phyloP scores from a whole-genome alignment of 2,888 invertebrate species.

The Hirtodrosophila duncani region DNA sequence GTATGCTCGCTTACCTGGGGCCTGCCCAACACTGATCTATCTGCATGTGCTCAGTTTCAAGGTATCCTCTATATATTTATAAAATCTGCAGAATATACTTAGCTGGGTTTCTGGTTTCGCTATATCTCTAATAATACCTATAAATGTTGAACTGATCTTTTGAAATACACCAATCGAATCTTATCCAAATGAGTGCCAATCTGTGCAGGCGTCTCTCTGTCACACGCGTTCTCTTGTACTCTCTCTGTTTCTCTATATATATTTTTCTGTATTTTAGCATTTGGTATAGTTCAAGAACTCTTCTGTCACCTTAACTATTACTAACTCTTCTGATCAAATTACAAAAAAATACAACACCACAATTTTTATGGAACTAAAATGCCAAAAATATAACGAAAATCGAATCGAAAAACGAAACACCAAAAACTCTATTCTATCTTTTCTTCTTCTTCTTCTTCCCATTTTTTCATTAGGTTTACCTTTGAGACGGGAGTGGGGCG shows the following conservation, averaged over 20 bases:
- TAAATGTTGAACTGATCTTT: slow-evolving; percentile 18
- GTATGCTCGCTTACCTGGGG: no score
- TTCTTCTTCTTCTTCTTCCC: slow-evolving; percentile 75
- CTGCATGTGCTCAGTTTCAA: no score
- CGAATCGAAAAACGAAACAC: slow-evolving; percentile 5
- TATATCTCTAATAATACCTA: slow-evolving; percentile 19
- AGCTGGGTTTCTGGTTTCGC: slow-evolving; percentile 12
- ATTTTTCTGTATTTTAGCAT: slow-evolving; percentile 34
- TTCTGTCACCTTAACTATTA: slow-evolving; percentile 25
- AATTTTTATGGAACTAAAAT: no score
- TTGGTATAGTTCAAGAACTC: slow-evolving; percentile 33
- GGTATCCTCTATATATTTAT: no score
- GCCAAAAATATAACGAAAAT: slow-evolving; percentile 7
- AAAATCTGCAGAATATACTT: no score
- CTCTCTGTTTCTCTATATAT: slow-evolving; percentile 3
- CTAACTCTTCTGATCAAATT: slow-evolving; percentile 19
- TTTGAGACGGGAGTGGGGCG: slow-evolving; percentile 80
- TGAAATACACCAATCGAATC: slow-evolving; percentile 76
- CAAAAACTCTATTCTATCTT: slow-evolving; percentile 72
- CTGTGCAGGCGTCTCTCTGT: slow-evolving; percentile 40
- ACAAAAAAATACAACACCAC: no score
- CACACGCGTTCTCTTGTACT: not conserved
- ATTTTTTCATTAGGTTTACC: slow-evolving; percentile 78
- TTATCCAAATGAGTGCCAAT: slow-evolving; percentile 44
- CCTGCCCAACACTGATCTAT: no score